Base-by-base conservation (phyloP, 2,888 invertebrate genomes). In the Pristionchus japonicus region DNA sequence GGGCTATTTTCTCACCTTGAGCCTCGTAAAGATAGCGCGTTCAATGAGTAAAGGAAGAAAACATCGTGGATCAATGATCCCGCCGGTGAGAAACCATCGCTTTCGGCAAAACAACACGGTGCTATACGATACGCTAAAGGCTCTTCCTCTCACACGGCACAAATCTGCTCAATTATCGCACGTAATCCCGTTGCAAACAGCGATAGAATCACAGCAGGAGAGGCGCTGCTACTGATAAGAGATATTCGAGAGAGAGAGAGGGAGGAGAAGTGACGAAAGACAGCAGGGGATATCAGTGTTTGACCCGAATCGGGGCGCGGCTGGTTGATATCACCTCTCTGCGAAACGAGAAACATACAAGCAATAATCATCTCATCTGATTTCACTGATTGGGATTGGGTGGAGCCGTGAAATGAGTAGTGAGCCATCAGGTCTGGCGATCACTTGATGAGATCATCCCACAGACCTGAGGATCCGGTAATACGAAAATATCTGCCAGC, bases 281-380 rank as follows among this genome's bases (percentile, higher is more conserved):
- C 43, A 43, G 77, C 27, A 40, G 40, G 70, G 34, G 70, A 70
- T 70, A 70, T 77, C 77, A 77, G 43, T 11, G 52, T 4, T 57
- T 77, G 43, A 77, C 43, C 40, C 77, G 77, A 77, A n/a, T 47
- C n/a, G 27, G 31, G 77, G 43, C 77, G 77, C 43, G 77, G 40
- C 77, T 27, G 34, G 37, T 47, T 77, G 70, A 77, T 77, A 77
- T 43, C 43, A 77, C 27, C n/a, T 13, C 40, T 23, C n/a, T 57
- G 23, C 43, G 43, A 43, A 43, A 34, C 40, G 37, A 34, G 74
- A 74, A 40, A 40, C 40, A 70, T 20, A 34, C 23, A 23, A 37
- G 77, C 40, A 77, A 77, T 77, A 77, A 77, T 74, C 67, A 67
- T 70, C 70, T 13, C 70, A 40, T 40, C 70, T 70, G 37, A 70